These are phyloP conservation scores for Pteronotus mesoamericanus DNA, from an alignment of 2,797 vertebrate species.

Conservation along the genomic window DNA sequence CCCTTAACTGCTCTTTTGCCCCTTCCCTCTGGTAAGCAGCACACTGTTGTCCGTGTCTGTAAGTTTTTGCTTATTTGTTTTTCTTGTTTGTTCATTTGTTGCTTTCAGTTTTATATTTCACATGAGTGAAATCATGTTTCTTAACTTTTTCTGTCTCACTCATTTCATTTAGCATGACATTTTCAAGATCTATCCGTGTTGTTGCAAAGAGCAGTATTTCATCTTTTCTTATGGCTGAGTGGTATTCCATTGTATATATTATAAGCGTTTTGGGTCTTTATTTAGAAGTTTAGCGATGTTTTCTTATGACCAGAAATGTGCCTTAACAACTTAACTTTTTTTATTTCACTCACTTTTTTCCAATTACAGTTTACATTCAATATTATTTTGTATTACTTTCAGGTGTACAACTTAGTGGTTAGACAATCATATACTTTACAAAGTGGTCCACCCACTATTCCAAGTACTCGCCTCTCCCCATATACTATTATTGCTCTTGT, in stretches of 20 bases:
- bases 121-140: not conserved
- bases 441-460: not conserved
- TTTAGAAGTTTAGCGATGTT: not conserved
- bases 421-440: not conserved
- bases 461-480: not conserved
- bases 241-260: not conserved
- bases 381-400: not conserved
- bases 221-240: not conserved
- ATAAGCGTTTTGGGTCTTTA: not conserved
- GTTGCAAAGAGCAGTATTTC: not conserved
- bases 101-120: not conserved
- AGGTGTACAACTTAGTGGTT: not conserved
- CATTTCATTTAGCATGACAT: not conserved
- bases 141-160: not conserved
- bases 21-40: not conserved
- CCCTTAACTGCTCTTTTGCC: not conserved
- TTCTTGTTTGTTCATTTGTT: not conserved
- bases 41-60: not conserved
- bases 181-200: not conserved
- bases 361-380: not conserved
- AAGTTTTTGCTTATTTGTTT: not conserved
- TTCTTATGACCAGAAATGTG: not conserved
- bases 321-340: not conserved
- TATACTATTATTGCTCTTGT: not conserved
- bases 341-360: not conserved